Percentiles rank a stretch among this genome's conserved stretches.
phyloP scores from a whole-genome alignment of 2,113 vertebrate genomes.

The Puffinus mauretanicus region DNA sequence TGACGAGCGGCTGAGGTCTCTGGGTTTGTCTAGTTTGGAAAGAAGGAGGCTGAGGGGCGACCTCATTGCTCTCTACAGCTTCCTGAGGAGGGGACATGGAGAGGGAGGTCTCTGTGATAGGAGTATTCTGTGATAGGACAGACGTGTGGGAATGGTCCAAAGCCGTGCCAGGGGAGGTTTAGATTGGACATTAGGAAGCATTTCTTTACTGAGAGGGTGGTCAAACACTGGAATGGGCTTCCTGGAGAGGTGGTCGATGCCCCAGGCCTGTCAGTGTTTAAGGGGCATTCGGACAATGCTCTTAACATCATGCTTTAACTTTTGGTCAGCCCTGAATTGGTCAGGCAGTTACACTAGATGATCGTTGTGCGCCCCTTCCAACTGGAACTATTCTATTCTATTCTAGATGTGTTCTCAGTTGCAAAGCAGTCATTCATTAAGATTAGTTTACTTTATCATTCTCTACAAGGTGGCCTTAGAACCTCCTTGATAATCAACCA shows the following conservation, averaged over 20 bases:
- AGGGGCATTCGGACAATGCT: neutral
- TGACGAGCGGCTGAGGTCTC: neutral
- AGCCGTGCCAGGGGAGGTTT: rapidly evolving
- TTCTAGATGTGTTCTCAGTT: neutral
- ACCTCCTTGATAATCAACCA: neutral
- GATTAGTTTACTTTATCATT: neutral
- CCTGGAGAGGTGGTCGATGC: neutral
- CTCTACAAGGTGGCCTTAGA: neutral
- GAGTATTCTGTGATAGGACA: neutral
- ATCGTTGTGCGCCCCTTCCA: neutral
- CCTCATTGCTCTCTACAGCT: neutral
- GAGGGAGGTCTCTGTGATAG: neutral
- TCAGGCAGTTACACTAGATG: neutral
- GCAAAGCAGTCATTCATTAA: neutral
- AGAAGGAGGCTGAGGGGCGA: neutral
- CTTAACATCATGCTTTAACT: neutral
- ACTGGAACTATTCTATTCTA: neutral
- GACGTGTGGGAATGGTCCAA: rapidly evolving
- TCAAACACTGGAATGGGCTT: neutral
- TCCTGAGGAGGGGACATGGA: neutral
- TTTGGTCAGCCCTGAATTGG: neutral
- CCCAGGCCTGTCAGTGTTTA: rapidly evolving
- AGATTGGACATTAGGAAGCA: neutral
- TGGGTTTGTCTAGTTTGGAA: neutral
- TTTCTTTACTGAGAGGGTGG: neutral